Evolutionary conservation across 2,113 vertebrate genomes (phyloP).

Genomic region (Trematomus loennbergii): DNA sequence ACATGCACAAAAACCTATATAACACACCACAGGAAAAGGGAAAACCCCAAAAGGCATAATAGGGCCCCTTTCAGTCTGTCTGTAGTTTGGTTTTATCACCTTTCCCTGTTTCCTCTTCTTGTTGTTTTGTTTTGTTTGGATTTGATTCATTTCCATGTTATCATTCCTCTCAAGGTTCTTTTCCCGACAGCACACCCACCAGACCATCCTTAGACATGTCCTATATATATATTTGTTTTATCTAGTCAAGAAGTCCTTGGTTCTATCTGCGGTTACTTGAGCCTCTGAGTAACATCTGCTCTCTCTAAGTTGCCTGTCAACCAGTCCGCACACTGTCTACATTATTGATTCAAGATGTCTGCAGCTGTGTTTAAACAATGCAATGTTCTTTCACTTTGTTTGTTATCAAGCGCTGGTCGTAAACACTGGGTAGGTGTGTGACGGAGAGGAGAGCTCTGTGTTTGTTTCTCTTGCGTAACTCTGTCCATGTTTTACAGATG

Average conservation of each 20-base stretch:
- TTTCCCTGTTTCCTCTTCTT: neutral
- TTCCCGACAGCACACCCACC: conserved; percentile 39
- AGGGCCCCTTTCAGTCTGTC: neutral
- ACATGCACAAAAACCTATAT: no score
- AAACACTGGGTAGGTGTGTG: conserved; percentile 18
- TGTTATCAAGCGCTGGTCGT: conserved; percentile 6
- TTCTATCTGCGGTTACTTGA: conserved; percentile 36
- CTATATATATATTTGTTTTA: conserved; percentile 49
- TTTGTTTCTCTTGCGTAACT: conserved; percentile 21
- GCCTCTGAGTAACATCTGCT: conserved; percentile 52
- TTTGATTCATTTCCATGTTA: conserved; percentile 41
- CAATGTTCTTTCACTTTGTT: conserved; percentile 34
- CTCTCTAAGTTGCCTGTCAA: conserved; percentile 48
- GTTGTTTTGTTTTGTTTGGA: neutral
- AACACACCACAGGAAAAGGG: no score
- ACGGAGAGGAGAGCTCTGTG: conserved; percentile 6
- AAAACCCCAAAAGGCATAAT: no score
- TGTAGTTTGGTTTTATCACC: conserved; percentile 6
- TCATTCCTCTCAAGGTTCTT: conserved; percentile 46
- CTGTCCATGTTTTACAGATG: neutral
- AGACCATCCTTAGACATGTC: conserved; percentile 9
- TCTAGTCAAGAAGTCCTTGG: conserved; percentile 32
- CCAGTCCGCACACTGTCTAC: conserved; percentile 28
- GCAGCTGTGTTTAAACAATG: conserved; percentile 32
- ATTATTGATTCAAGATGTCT: conserved; percentile 62